Evolutionary conservation across 2,888 invertebrate species (phyloP), one percentile per base, ranked within the genome.

Genomic region (Hecatera dysodea): DNA sequence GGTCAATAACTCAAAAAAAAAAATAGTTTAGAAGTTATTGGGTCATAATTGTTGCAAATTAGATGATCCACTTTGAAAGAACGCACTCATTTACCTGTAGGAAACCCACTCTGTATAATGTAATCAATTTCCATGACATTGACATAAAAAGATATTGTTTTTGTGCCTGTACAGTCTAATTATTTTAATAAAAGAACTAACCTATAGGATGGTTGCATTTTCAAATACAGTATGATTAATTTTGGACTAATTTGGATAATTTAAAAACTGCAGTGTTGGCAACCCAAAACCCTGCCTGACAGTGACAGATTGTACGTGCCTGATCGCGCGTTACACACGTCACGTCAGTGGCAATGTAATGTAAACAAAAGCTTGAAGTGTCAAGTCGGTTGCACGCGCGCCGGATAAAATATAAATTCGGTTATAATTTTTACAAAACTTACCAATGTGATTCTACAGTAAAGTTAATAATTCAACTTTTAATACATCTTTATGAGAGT

Each of bases 381-480:
- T 67, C 73, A 77, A 63, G 29, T 0, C 5, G 39, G 17, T 17
- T 83, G 82, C 84, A 84, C 84, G 80, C 77, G 83, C 78, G 83
- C 84, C 71, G 77, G 27, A 46, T 57, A 65, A 79, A 70, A 66
- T 72, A 77, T 29, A 61, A 81, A 70, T n/a, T 46, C 15, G 24
- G 22, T 36, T 24, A 27, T 33, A 24, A 44, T 1, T 46, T 52
- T 27, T 46, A 3, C 2, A 59, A n/a, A 22, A 50, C 1, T 19
- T 29, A 46, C 48, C 27, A 42, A 78, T 68, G 74, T 73, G 42
- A 48, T 29, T 44, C 2, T 12, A n/a, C 17, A 17, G n/a, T 36
- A 33, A 36, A 39, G 3, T 24, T 22, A 12, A 8, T 42, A 39
- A 50, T 48, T 15, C 9, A 24, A 57, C 17, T 48, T 48, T 15